Evolutionary conservation across 1,140 invertebrate genomes (phyloP), one percentile per base, ranked within the genome.

Genomic region (Eriosoma lanigerum): DNA sequence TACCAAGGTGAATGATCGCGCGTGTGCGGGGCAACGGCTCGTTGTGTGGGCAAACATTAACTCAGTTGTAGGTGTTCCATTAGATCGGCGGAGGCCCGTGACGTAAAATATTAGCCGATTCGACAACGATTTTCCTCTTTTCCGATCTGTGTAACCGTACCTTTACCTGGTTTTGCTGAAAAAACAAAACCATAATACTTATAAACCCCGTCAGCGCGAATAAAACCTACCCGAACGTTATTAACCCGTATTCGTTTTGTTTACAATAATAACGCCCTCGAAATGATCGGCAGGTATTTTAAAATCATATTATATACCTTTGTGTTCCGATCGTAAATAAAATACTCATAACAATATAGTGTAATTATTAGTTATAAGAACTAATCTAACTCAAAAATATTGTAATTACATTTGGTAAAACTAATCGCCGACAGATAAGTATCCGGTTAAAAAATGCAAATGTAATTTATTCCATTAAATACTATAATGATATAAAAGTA

Each of bases 1-100:
- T 32, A 26, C 66, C 46, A 9, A 50, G 66, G 66, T 70, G 66
- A 70, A 70, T 24, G 44, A 70, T 50, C 66, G 13, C 6, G 24
- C 66, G 66, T 46, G 64, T 68, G 66, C 46, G 66, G 48, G 44
- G 50, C 66, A 29, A 32, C 44, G 13, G 26, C 44, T 70, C 46
- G 66, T 50, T 50, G 46, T 50, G 46, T 70, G 66, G 46, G 66
- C 44, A 70, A 50, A 70, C 44, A 26, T 70, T 50, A 70, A 70
- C 32, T 3, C 66, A 4, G 24, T 68, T 24, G 64, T 68, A 68
- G 38, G 32, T 46, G 64, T 68, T 68, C n/a, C n/a, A 17, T 62
- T 32, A 32, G n/a, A 46, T 66, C 32, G 29, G 19, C 32, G 17
- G 62, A 38, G 15, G 19, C 19, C 60, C 17, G 8, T 29, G 56